phyloP scores from a whole-genome alignment of 2,888 invertebrate species.

The Augochlorella aurata region DNA sequence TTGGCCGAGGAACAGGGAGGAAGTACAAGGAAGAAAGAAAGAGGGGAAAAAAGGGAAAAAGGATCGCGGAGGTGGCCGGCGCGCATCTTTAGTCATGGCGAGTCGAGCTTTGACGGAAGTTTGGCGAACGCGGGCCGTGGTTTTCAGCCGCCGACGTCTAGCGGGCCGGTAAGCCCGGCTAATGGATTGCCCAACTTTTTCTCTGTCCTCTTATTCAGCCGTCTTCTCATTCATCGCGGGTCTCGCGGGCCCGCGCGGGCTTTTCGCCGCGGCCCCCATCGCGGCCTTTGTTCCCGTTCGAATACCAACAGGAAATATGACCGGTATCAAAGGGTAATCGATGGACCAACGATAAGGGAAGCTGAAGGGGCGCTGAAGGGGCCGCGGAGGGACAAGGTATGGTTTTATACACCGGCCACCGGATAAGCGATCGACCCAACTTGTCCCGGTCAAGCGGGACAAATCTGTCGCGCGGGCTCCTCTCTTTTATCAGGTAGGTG shows the following conservation, averaged over 20 bases:
- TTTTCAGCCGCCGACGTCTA: slow-evolving; percentile 52
- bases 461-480: slow-evolving; percentile 41
- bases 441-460: slow-evolving; percentile 19
- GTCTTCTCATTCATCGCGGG: slow-evolving; percentile 50
- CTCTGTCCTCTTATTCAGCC: slow-evolving; percentile 58
- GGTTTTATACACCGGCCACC: not conserved
- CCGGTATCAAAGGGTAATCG: slow-evolving; percentile 45
- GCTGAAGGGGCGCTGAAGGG: not conserved
- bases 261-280: slow-evolving; percentile 12
- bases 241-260: slow-evolving; percentile 18
- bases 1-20: slow-evolving; percentile 15
- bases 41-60: slow-evolving; percentile 11
- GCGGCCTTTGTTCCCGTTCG: slow-evolving; percentile 37
- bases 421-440: slow-evolving; percentile 22
- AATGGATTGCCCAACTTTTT: slow-evolving; percentile 67
- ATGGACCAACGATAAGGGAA: slow-evolving; percentile 36
- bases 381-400: not conserved
- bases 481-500: not conserved
- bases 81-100: slow-evolving; percentile 60
- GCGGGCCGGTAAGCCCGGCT: slow-evolving; percentile 48
- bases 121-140: slow-evolving; percentile 58
- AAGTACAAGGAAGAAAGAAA: not conserved
- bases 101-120: slow-evolving; percentile 76
- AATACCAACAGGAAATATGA: slow-evolving; percentile 45
- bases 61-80: not conserved